These are phyloP conservation scores for Trileptium ribeirensis DNA, from an alignment of 2,888 invertebrate species.

Conservation along the genomic window DNA sequence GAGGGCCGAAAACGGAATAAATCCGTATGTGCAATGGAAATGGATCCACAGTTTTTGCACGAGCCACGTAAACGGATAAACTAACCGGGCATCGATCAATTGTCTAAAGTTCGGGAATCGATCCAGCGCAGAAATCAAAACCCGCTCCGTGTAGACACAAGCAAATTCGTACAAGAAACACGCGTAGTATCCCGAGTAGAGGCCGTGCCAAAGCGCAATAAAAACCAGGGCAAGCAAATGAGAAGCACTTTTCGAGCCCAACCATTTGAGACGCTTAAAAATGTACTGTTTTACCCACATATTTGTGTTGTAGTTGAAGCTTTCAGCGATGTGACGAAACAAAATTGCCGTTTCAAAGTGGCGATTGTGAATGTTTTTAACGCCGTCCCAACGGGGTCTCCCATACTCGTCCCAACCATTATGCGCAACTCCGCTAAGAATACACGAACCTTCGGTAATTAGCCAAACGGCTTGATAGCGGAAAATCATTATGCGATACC, in stretches of 20 bases:
- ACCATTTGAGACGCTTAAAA: slow-evolving; percentile 82
- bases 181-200: slow-evolving; percentile 84
- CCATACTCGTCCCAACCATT: slow-evolving; percentile 63
- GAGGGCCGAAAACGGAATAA: neutral
- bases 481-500: slow-evolving; percentile 17
- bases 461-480: neutral
- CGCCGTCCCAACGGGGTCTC: slow-evolving; percentile 71
- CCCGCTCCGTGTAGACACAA: slow-evolving; percentile 75
- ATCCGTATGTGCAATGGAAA: neutral
- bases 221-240: slow-evolving; percentile 75
- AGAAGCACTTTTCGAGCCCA: slow-evolving; percentile 71
- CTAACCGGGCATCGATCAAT: neutral
- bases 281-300: slow-evolving; percentile 73
- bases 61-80: neutral
- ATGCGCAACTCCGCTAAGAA: slow-evolving; percentile 70
- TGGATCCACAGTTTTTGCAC: neutral
- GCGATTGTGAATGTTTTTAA: slow-evolving; percentile 75
- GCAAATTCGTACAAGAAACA: slow-evolving; percentile 85
- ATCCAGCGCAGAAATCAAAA: slow-evolving; percentile 57
- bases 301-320: slow-evolving; percentile 93
- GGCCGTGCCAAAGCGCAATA: slow-evolving; percentile 91
- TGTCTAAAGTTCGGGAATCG: neutral
- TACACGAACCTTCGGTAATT: slow-evolving; percentile 55
- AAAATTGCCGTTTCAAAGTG: slow-evolving; percentile 74
- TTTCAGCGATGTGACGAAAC: slow-evolving; percentile 71